phyloP scores from a whole-genome alignment of 2,113 vertebrate species.

The Pluvialis apricaria region DNA sequence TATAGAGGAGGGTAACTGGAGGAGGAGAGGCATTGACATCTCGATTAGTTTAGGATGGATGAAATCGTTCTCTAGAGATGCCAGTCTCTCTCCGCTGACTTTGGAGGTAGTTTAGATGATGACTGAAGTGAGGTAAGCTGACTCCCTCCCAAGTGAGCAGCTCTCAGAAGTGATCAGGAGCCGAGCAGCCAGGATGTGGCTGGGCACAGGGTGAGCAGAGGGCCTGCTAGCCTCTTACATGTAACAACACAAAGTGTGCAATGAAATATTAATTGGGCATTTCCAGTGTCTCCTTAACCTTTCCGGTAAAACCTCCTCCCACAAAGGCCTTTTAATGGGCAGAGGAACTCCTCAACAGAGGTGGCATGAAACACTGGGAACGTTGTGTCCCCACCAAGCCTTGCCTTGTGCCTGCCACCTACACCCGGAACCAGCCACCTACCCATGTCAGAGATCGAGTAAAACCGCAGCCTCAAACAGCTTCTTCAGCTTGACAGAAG shows the following conservation, averaged over 20 bases:
- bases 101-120: background rate
- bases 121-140: background rate
- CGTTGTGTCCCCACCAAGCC: background rate
- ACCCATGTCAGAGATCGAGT: background rate
- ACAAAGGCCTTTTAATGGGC: background rate
- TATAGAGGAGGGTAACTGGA: background rate
- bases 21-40: background rate
- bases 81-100: background rate
- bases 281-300: background rate
- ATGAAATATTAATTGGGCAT: background rate
- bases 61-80: background rate
- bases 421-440: background rate
- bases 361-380: background rate
- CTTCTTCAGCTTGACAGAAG: background rate
- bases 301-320: background rate
- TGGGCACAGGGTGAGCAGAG: background rate
- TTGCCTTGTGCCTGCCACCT: background rate
- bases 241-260: background rate
- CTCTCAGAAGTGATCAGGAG: background rate
- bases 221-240: background rate
- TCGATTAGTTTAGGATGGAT: background rate
- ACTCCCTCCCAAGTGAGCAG: background rate
- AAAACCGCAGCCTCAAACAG: background rate
- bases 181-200: background rate
- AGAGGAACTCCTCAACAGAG: background rate